These are phyloP conservation scores for Pristiophorus japonicus DNA, from an alignment of 2,113 vertebrate genomes.

Conservation along the genomic window DNA sequence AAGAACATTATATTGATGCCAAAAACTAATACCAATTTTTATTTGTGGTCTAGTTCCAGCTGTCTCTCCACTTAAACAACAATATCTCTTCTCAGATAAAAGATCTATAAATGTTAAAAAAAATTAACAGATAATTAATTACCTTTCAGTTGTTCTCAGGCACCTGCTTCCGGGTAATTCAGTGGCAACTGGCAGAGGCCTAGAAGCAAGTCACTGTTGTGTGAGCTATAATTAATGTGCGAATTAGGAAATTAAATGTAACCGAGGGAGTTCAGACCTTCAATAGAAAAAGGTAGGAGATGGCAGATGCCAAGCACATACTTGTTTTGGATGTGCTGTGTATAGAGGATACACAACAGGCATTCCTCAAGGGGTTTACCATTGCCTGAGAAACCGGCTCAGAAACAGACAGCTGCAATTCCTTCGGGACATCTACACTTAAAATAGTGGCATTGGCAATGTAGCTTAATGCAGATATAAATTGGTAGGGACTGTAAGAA, in stretches of 20 bases:
- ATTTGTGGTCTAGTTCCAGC: neutral
- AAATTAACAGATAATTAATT: neutral
- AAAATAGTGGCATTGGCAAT: neutral
- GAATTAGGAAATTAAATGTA: neutral
- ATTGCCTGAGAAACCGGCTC: neutral
- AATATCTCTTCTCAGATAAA: too few relatives aligned
- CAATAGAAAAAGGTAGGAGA: constrained; percentile 17
- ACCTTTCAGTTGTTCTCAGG: neutral
- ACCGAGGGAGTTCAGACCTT: neutral
- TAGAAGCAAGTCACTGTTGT: neutral
- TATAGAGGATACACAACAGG: constrained; percentile 3
- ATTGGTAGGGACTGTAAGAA: neutral
- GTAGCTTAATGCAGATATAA: neutral
- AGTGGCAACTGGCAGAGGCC: neutral
- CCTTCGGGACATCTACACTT: neutral
- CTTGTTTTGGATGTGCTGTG: neutral
- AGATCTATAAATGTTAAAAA: too few relatives aligned
- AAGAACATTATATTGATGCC: neutral
- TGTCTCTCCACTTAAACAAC: neutral
- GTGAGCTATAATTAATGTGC: neutral
- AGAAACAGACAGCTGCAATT: neutral
- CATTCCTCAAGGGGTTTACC: constrained; percentile 27
- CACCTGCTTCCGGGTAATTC: neutral
- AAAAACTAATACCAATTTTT: neutral
- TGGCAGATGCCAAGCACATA: constrained; percentile 23